Evolutionary conservation across 2,113 vertebrate genomes (phyloP), one percentile per base, ranked within the genome.

Genomic region (Bos javanicus): DNA sequence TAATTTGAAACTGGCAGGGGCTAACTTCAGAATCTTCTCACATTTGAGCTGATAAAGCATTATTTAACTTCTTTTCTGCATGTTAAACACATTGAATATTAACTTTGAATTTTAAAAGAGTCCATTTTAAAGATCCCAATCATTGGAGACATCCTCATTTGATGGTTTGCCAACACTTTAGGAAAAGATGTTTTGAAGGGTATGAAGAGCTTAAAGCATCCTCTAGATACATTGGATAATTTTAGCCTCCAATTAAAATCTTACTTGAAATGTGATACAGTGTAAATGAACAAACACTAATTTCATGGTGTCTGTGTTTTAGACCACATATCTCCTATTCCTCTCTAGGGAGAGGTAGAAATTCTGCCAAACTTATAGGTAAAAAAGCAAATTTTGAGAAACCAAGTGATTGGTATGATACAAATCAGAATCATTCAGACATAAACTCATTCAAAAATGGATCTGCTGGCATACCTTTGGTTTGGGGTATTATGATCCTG

Each of bases 21-120:
- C 60, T 91, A 52, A 87, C 93, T 80, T 93, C 17, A 94, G 56
- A 83, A 74, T 80, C 50, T 48, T 46, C 36, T 84, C 57, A 36
- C 25, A 12, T 93, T 95, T 95, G 48, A 50, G 33, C 93, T 93
- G 78, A 90, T n/a, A 46, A 54, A 88, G 30, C 78, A 46, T 92
- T 86, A 89, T 82, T 54, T n/a, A 62, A 48, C 50, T 84, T n/a
- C 46, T 95, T 96, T 92, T 93, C 62, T 88, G 50, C 48, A 57
- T 57, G 87, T 74, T 92, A 96, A 92, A 95, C 36, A 92, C 33
- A 86, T 28, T 76, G 33, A 10, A 17, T 46, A 48, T 86, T 95
- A 52, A 94, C 50, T 97, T 54, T 92, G 88, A 96, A 96, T 95
- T 96, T 91, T 95, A 74, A 92, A 98, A 91, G 59, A 67, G 84